Conservation (phyloP, 1,140 invertebrate species). For the Sminthurides bifidus region DNA sequence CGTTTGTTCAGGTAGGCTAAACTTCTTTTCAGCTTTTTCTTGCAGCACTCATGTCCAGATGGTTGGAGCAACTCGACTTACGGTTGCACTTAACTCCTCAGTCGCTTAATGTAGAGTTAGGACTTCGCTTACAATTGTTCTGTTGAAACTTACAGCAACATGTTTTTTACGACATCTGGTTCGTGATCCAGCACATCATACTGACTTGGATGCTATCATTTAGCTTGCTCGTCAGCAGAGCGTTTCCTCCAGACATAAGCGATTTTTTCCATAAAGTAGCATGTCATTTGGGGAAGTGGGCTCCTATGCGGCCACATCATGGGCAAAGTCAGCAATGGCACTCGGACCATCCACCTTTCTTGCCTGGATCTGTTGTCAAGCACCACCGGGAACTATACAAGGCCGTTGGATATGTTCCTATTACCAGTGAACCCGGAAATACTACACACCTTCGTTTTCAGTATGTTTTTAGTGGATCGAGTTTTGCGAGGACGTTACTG, state of each 20-base stretch:
- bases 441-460: constrained; percentile 53
- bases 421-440: constrained; percentile 70
- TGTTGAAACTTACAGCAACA: constrained; percentile 48
- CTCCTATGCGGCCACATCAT: constrained; percentile 50
- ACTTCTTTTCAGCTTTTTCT: neutral
- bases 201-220: constrained; percentile 26
- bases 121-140: constrained; percentile 16
- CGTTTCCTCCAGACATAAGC: constrained; percentile 49
- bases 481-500: constrained; percentile 53
- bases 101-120: constrained; percentile 1
- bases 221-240: constrained; percentile 20
- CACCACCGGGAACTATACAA: constrained; percentile 66
- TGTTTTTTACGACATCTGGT: constrained; percentile 72
- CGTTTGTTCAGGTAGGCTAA: constrained; percentile 62
- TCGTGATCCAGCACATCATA: constrained; percentile 66
- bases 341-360: constrained; percentile 44
- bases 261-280: constrained; percentile 80
- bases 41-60: neutral
- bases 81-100: neutral
- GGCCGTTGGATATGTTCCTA: constrained; percentile 58
- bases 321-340: constrained; percentile 46
- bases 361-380: constrained; percentile 63
- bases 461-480: constrained; percentile 78
- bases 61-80: neutral
- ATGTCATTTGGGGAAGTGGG: constrained; percentile 78